Percentiles rank a stretch among this genome's conserved stretches.
Conservation (phyloP, 2,888 invertebrate genomes). For the Atethmia centrago region DNA sequence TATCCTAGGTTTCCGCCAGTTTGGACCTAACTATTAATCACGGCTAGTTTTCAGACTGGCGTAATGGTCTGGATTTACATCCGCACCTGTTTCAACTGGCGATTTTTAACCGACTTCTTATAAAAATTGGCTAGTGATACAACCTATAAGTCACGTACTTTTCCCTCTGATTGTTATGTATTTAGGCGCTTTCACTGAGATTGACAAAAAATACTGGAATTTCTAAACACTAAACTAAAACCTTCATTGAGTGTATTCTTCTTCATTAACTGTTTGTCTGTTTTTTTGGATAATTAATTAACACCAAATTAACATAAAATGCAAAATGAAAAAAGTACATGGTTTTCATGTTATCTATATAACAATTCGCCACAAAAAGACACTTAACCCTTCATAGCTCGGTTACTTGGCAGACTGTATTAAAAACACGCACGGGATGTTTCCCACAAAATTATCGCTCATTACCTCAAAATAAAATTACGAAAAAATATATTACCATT, state of each 20-base stretch:
- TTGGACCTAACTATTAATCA: conserved; percentile 63
- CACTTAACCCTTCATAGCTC: conserved; percentile 34
- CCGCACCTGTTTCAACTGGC: conserved; percentile 54
- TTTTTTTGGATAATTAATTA: not conserved
- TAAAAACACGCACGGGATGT: conserved; percentile 30
- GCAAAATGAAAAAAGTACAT: not conserved
- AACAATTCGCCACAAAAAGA: not conserved
- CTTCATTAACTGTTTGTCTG: too few species aligned
- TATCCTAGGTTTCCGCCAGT: conserved; percentile 44
- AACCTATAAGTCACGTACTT: not conserved
- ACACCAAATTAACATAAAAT: not conserved
- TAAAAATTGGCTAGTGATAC: conserved; percentile 8
- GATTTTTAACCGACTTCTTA: conserved; percentile 53
- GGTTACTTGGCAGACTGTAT: conserved; percentile 11
- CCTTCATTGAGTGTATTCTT: not conserved
- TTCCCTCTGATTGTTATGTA: not conserved
- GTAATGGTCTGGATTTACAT: conserved; percentile 58
- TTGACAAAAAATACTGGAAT: not conserved
- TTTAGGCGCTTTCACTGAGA: not conserved
- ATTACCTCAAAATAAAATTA: conserved; percentile 54
- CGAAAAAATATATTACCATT: conserved; percentile 13
- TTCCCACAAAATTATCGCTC: conserved; percentile 57
- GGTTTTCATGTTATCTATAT: too few species aligned
- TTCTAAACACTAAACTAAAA: too few species aligned
- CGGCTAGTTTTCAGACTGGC: conserved; percentile 36